Percentiles rank a stretch among this genome's conserved stretches.
Evolutionary conservation across 2,113 vertebrate genomes (phyloP).

Genomic region (Lasiurus borealis): DNA sequence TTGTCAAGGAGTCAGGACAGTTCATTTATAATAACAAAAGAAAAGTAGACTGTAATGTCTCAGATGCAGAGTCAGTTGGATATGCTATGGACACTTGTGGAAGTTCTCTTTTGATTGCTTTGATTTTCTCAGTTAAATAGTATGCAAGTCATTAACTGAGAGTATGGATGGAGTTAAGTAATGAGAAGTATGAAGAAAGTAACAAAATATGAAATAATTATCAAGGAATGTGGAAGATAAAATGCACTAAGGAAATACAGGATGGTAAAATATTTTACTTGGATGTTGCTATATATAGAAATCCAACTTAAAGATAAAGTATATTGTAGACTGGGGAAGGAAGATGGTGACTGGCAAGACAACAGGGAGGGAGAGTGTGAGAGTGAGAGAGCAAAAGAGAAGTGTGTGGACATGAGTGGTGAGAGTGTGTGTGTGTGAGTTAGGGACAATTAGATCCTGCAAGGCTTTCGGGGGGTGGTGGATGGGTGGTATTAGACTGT

Average conservation of each 20-base stretch:
- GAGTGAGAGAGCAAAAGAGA: no score
- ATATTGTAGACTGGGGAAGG: no score
- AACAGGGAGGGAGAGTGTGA: no score
- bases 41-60: neutral
- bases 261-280: neutral
- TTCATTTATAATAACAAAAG: neutral
- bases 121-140: conserved; percentile 28
- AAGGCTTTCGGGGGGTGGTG: no score
- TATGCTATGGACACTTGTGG: neutral
- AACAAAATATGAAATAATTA: neutral
- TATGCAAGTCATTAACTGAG: neutral
- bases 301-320: neutral
- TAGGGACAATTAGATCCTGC: no score
- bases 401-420: no score
- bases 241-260: neutral
- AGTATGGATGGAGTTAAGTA: neutral
- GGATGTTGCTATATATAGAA: neutral
- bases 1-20: neutral
- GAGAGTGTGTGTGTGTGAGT: no score
- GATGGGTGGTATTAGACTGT: no score
- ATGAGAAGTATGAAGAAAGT: neutral
- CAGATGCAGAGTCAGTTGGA: neutral
- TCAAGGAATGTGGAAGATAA: neutral
- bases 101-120: neutral
- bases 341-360: no score